These are phyloP conservation scores for Synergus japonicus DNA, from an alignment of 2,888 invertebrate genomes.

Conservation along the genomic window DNA sequence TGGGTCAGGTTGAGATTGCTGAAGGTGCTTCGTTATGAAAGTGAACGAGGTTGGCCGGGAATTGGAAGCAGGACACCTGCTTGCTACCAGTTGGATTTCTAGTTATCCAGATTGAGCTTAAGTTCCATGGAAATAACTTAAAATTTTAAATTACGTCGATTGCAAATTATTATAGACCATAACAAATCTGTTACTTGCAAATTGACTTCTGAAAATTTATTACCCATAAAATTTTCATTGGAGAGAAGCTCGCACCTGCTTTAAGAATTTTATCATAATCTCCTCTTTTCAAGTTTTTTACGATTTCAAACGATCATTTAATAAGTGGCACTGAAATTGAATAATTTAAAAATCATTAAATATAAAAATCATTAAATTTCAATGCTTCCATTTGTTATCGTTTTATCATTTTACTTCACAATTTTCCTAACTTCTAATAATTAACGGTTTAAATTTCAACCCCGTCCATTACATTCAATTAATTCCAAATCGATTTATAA, in stretches of 20 bases:
- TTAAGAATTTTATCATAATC: no score
- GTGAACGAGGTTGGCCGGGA: constrained; percentile 66
- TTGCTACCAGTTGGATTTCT: constrained; percentile 24
- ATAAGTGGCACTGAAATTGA: no score
- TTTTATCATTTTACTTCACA: no score
- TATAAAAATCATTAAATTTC: no score
- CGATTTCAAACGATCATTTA: no score
- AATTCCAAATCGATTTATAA: neutral
- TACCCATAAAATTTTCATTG: neutral
- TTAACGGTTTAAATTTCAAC: neutral
- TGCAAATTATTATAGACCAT: constrained; percentile 1
- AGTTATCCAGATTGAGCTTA: constrained; percentile 24
- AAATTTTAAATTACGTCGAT: constrained; percentile 17
- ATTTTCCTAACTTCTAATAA: neutral
- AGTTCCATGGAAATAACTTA: constrained; percentile 32
- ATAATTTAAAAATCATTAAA: no score
- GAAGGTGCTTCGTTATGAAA: constrained; percentile 62
- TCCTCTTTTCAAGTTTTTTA: no score
- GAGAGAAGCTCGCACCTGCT: no score
- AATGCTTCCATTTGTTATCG: no score
- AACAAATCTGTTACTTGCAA: neutral
- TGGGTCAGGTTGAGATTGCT: constrained; percentile 58
- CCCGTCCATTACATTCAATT: neutral
- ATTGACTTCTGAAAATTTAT: constrained; percentile 1
- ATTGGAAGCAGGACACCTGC: constrained; percentile 53